phyloP scores from a whole-genome alignment of 1,140 invertebrate species.

The Nasonia giraulti region DNA sequence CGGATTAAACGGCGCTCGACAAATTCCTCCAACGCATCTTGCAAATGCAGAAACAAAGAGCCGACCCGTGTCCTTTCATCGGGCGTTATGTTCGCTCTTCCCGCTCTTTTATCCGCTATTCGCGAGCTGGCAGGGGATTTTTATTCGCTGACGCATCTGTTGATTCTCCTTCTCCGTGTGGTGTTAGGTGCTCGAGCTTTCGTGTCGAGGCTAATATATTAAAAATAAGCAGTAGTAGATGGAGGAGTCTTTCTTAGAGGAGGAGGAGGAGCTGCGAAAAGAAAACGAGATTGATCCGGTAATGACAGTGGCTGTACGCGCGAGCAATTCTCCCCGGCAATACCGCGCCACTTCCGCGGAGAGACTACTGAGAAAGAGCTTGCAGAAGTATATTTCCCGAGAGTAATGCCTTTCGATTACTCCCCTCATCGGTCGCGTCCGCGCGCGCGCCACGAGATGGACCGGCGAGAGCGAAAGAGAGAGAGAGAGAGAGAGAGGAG shows the following conservation, averaged over 20 bases:
- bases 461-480: not conserved
- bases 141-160: not conserved
- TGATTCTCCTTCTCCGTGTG: not conserved
- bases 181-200: no score
- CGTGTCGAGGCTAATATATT: not conserved
- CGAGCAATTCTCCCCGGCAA: conserved; percentile 36
- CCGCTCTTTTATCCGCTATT: not conserved
- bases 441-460: not conserved
- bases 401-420: conserved; percentile 58
- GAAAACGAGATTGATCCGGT: conserved; percentile 47
- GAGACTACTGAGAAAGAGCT: not conserved
- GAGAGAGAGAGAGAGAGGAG: not conserved
- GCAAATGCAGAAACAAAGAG: not conserved
- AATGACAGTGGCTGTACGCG: conserved; percentile 34
- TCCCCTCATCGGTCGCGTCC: conserved; percentile 29
- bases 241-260: not conserved
- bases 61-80: not conserved
- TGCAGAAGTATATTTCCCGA: conserved; percentile 57
- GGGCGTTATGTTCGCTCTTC: not conserved
- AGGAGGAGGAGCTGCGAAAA: conserved; percentile 4
- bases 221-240: not conserved
- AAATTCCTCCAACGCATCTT: not conserved
- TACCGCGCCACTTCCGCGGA: not conserved
- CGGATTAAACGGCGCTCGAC: conserved; percentile 29
- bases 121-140: not conserved